A percentile compares a stretch with the other conserved stretches of the same genome.
Conservation (phyloP, 2,113 vertebrate genomes). For the Platycercus adscitus region DNA sequence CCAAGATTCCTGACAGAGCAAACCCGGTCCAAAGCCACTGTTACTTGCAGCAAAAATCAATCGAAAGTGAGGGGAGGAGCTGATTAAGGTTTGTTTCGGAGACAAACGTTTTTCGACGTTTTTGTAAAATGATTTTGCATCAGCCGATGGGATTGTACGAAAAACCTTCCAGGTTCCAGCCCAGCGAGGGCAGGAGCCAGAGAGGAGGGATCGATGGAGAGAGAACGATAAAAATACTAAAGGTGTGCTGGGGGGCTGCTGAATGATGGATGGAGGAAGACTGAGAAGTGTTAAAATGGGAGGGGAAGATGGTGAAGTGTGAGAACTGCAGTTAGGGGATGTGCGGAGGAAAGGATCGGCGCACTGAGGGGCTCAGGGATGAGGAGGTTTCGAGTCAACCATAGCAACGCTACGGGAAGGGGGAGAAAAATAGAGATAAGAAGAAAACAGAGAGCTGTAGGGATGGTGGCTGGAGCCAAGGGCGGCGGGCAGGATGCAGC, state of each 20-base stretch:
- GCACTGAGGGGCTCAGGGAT: neutral
- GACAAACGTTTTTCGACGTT: neutral
- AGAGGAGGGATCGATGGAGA: neutral
- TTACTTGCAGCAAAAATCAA: neutral
- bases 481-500: neutral
- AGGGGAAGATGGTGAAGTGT: neutral
- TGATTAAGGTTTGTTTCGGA: neutral
- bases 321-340: neutral
- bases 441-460: neutral
- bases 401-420: fast-evolving
- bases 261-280: neutral
- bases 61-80: fast-evolving
- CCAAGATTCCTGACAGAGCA: neutral
- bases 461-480: neutral
- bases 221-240: neutral
- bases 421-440: fast-evolving
- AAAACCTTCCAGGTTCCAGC: neutral
- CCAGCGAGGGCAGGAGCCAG: neutral
- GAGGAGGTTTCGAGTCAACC: neutral
- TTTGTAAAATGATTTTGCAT: neutral
- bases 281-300: neutral
- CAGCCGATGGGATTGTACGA: neutral
- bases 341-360: neutral
- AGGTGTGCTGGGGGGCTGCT: neutral
- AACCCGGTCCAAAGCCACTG: neutral